Evolutionary conservation across 2,888 invertebrate genomes (phyloP).

Genomic region (Gnatocerus cornutus): DNA sequence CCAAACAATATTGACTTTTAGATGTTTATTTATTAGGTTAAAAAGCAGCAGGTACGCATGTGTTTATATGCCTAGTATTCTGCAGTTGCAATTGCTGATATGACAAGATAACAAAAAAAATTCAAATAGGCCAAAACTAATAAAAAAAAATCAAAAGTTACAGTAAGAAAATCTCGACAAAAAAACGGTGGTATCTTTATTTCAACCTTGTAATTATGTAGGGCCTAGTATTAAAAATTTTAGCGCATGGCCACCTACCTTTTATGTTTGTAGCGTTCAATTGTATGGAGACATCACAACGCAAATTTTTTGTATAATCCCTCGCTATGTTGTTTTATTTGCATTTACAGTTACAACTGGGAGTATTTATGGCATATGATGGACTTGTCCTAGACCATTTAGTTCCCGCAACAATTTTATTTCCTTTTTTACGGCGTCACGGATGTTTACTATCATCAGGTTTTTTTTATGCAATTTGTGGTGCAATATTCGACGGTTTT

Average conservation of each 20-base stretch:
- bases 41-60: constrained; percentile 45
- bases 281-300: constrained; percentile 42
- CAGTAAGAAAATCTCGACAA: constrained; percentile 35
- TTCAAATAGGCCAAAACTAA: constrained; percentile 23
- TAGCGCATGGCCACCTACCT: constrained; percentile 36
- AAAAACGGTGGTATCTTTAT: constrained; percentile 33
- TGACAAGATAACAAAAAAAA: constrained; percentile 46
- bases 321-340: constrained; percentile 41
- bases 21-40: constrained; percentile 43
- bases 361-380: constrained; percentile 48
- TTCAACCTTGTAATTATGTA: constrained; percentile 30
- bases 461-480: constrained; percentile 50
- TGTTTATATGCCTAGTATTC: constrained; percentile 48
- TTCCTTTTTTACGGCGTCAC: constrained; percentile 19
- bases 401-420: constrained; percentile 37
- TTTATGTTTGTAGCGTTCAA: constrained; percentile 38
- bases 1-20: constrained; percentile 58
- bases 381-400: constrained; percentile 26
- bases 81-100: constrained; percentile 50
- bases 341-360: constrained; percentile 48
- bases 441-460: constrained; percentile 15
- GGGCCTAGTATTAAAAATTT: constrained; percentile 39
- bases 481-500: constrained; percentile 48
- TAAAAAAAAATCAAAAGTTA: constrained; percentile 43
- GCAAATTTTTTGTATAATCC: constrained; percentile 37